Conservation (phyloP, 2,888 invertebrate genomes). For the Clistopyga incitator region DNA sequence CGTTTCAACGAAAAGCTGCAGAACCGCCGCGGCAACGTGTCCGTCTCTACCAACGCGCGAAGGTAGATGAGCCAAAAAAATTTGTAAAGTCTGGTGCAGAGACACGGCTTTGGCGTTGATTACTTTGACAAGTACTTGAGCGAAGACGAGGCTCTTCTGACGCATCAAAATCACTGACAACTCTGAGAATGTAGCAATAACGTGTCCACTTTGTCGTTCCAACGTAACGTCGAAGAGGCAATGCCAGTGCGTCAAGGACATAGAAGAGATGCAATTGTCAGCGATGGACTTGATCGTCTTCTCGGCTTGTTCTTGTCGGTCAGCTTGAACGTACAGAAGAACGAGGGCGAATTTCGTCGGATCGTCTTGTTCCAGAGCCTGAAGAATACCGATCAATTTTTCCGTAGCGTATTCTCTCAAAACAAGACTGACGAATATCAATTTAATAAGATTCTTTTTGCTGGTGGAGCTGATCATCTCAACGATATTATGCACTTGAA, state of each 20-base stretch:
- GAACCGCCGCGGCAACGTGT: conserved; percentile 81
- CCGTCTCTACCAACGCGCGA: conserved; percentile 87
- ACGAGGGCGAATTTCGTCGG: conserved; percentile 84
- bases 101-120: conserved; percentile 83
- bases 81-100: conserved; percentile 85
- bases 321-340: conserved; percentile 85
- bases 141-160: conserved; percentile 84
- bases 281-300: conserved; percentile 84
- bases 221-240: conserved; percentile 85
- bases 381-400: conserved; percentile 85
- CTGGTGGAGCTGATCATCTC: conserved; percentile 78
- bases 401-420: conserved; percentile 86
- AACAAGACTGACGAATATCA: conserved; percentile 85
- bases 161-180: conserved; percentile 85
- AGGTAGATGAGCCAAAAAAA: conserved; percentile 88
- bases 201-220: conserved; percentile 80
- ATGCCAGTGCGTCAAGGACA: conserved; percentile 85
- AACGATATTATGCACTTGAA: conserved; percentile 82
- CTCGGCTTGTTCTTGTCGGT: conserved; percentile 84
- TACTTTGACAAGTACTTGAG: conserved; percentile 84
- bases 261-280: conserved; percentile 81
- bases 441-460: conserved; percentile 84
- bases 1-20: conserved; percentile 81
- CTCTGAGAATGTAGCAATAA: conserved; percentile 85
- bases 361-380: conserved; percentile 78